Conservation (phyloP, 2,113 vertebrate genomes). For the Lophochroa leadbeateri region DNA sequence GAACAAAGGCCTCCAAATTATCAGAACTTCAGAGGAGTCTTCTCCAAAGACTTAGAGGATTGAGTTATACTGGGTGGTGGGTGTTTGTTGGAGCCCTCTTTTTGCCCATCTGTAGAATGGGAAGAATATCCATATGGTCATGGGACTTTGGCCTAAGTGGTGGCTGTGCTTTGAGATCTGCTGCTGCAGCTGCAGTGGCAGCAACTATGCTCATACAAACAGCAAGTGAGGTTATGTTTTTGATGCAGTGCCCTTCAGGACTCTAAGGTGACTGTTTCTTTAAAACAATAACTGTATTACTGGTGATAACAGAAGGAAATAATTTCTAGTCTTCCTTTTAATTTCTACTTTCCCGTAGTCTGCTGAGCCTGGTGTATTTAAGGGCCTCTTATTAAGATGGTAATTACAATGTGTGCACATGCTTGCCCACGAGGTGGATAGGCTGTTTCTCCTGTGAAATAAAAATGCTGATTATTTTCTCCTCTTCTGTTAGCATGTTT, state of each 20-base stretch:
- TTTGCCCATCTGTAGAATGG: background rate
- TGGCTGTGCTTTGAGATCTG: background rate
- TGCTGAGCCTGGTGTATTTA: background rate
- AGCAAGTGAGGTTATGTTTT: background rate
- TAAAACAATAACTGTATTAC: background rate
- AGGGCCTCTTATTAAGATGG: background rate
- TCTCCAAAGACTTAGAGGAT: background rate
- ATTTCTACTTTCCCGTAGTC: background rate
- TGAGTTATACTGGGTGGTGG: background rate
- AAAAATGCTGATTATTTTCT: background rate
- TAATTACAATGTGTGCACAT: background rate
- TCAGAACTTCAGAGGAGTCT: background rate
- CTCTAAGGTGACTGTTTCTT: background rate
- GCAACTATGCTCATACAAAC: accelerated
- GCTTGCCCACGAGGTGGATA: background rate
- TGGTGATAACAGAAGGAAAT: background rate
- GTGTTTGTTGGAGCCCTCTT: background rate
- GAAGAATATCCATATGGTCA: background rate
- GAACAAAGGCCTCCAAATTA: background rate
- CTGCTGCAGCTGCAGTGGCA: background rate
- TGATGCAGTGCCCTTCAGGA: background rate
- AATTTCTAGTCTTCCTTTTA: background rate
- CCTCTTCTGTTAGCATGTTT: background rate
- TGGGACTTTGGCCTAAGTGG: background rate
- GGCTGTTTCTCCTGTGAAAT: background rate